Base-by-base conservation (phyloP, 2,888 invertebrate genomes). In the Apodemia duryi region DNA sequence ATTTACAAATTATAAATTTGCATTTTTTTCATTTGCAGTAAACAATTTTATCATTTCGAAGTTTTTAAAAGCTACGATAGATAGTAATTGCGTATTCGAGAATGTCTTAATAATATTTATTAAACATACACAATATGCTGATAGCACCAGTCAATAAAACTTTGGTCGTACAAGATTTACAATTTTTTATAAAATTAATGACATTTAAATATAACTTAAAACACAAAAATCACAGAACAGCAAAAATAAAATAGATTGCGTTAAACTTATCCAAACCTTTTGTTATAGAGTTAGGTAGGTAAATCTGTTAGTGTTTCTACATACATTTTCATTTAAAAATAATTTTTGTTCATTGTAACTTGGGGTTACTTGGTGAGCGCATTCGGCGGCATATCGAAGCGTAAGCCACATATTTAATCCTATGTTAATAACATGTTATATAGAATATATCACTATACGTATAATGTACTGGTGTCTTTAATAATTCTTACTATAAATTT, bases 341-440 rank as follows among this genome's bases (percentile, higher is more conserved):
- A 43, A 43, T 43, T 11, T 11, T 11, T 21, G 21, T 21, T 21
- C 21, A 21, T 21, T 21, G 21, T 21, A 21, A 21, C 21, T 21
- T 11, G 11, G 11, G 10, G 11, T 4, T 43, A 11, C 4, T 43
- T 43, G 43, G 43, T 43, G 11, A 3, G 11, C 11, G 43, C 11
- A 43, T 11, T 43, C 11, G 11, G 10, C 11, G 3, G 11, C 28
- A 54, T 29, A 4, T 54, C 10, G 10, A 54, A 54, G 28, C 28
- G 29, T 54, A 29, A 54, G 54, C 54, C 28, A 29, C 29, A 54
- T 10, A 29, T 28, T 28, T 21, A 21, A 51, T 51, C 1, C n/a
- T 49, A 52, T 10, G 21, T 21, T 29, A 54, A 54, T 54, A 54
- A 54, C 54, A 54, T 54, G 54, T 29, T 54, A 29, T 29, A 29